Conservation (phyloP, 2,113 vertebrate species). For the Aegotheles bennettii region DNA sequence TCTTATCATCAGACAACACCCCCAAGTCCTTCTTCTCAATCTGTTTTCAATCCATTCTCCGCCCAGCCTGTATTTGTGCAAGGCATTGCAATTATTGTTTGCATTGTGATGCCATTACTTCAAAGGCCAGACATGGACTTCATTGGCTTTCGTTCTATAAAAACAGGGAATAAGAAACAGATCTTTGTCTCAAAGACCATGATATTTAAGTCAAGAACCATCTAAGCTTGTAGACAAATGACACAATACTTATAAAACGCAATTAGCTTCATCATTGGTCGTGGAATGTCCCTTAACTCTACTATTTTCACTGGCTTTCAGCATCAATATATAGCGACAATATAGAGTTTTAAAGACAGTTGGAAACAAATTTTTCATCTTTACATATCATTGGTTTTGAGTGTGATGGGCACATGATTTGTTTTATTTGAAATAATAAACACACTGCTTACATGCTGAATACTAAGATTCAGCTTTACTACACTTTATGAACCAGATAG, state of each 20-base stretch:
- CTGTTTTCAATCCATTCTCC: no score
- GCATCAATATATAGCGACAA: background rate
- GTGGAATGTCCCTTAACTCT: background rate
- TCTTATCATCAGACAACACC: no score
- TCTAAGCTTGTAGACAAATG: background rate
- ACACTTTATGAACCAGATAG: background rate
- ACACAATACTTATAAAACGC: background rate
- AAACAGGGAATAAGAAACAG: background rate
- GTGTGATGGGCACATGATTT: background rate
- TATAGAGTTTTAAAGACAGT: background rate
- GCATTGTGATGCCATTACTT: background rate
- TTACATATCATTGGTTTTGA: background rate
- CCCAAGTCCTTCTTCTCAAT: no score
- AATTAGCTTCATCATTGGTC: background rate
- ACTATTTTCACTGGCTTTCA: background rate
- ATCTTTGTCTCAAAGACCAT: background rate
- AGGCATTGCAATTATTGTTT: background rate
- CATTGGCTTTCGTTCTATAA: background rate
- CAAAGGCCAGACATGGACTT: background rate
- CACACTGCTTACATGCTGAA: background rate
- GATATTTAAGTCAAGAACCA: background rate
- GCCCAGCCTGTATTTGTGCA: no score
- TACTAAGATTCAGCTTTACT: background rate
- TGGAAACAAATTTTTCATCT: background rate
- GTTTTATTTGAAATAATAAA: background rate